phyloP scores from a whole-genome alignment of 2,113 vertebrate genomes.

The Poeciliopsis turrubarensis region DNA sequence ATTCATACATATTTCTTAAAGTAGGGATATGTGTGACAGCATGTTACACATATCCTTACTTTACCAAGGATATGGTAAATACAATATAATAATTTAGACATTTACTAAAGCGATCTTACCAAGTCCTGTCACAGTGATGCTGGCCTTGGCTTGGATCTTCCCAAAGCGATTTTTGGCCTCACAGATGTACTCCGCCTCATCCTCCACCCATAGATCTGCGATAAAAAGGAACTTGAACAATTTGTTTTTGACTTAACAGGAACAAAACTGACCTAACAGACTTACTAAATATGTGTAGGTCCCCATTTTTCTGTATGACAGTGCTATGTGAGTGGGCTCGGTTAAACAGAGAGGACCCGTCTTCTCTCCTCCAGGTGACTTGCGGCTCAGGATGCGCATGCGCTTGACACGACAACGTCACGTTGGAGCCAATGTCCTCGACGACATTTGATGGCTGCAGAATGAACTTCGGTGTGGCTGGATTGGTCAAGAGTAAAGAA shows the following conservation, averaged over 20 bases:
- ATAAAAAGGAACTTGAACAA: neutral
- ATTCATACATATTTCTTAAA: too few relatives aligned
- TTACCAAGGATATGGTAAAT: neutral
- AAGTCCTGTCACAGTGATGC: constrained; percentile 89
- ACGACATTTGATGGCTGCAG: constrained; percentile 84
- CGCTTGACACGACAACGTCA: constrained; percentile 85
- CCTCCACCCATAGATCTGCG: constrained; percentile 91
- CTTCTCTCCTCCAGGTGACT: constrained; percentile 86
- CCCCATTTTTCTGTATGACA: constrained; percentile 81
- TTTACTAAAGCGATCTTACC: constrained; percentile 77
- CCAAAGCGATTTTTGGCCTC: constrained; percentile 97
- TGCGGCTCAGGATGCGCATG: constrained; percentile 89
- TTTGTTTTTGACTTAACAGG: neutral
- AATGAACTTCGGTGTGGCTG: constrained; percentile 88
- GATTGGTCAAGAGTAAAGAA: constrained; percentile 14
- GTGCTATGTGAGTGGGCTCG: constrained; percentile 76
- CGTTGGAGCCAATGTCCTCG: constrained; percentile 87
- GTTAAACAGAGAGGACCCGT: constrained; percentile 80
- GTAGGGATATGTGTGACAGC: too few relatives aligned
- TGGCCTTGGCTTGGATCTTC: constrained; percentile 83
- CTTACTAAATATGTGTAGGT: constrained; percentile 87
- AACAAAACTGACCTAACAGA: neutral
- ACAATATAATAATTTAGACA: neutral
- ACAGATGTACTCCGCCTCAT: constrained; percentile 90
- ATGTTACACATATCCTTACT: neutral